Conservation (phyloP, 1,140 invertebrate species). For the Helicorthomorpha holstii region DNA sequence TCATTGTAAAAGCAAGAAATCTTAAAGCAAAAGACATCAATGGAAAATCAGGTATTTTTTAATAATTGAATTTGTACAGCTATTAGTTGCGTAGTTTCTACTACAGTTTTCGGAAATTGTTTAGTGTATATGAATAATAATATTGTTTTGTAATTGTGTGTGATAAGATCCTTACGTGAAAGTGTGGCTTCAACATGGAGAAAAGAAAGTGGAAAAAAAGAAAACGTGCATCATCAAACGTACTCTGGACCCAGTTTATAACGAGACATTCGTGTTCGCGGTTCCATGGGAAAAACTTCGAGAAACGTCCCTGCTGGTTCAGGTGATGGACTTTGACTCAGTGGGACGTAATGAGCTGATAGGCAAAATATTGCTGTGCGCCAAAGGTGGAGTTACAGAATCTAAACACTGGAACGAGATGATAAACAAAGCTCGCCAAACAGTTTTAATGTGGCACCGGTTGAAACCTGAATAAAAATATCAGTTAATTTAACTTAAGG, state of each 20-base stretch:
- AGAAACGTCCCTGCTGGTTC: constrained; percentile 76
- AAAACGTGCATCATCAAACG: constrained; percentile 92
- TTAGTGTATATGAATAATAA: no score
- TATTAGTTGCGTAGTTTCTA: no score
- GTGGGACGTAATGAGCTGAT: constrained; percentile 84
- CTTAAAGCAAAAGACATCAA: constrained; percentile 88
- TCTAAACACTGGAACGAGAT: constrained; percentile 92
- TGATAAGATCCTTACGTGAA: constrained; percentile 73
- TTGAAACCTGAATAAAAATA: constrained; percentile 27
- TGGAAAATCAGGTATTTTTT: constrained; percentile 63
- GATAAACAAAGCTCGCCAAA: constrained; percentile 86
- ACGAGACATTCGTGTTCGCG: constrained; percentile 81
- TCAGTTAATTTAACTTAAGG: neutral
- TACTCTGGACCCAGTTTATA: constrained; percentile 80
- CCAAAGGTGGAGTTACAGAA: constrained; percentile 59
- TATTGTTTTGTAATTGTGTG: no score
- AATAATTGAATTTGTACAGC: no score
- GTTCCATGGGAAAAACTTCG: constrained; percentile 88
- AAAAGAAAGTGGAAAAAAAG: constrained; percentile 82
- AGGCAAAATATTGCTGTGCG: constrained; percentile 68
- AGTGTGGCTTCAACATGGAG: constrained; percentile 87
- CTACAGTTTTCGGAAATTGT: no score
- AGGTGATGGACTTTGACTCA: constrained; percentile 91
- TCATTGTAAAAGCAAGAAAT: constrained; percentile 75
- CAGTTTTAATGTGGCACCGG: constrained; percentile 74